Evolutionary conservation across 2,113 vertebrate genomes (phyloP).

Genomic region (Apodemus sylvaticus): DNA sequence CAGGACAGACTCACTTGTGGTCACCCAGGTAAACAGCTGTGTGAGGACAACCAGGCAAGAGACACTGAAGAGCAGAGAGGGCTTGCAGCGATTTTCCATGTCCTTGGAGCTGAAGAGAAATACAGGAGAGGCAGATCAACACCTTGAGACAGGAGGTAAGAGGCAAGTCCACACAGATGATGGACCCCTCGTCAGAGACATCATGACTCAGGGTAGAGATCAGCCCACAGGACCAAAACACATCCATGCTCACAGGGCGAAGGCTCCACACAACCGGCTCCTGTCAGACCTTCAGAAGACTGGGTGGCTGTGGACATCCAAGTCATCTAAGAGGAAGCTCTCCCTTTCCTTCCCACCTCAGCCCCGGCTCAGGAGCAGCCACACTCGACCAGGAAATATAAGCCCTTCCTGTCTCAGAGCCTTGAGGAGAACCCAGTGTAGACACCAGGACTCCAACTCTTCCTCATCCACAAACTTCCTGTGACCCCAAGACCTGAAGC

Average conservation of each 20-base stretch:
- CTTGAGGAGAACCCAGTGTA: rapidly evolving
- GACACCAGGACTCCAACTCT: background rate
- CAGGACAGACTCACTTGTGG: background rate
- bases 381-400: too few species aligned
- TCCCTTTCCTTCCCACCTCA: background rate
- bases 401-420: background rate
- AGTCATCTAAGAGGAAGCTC: background rate
- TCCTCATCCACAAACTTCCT: background rate
- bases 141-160: background rate
- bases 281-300: background rate
- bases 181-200: background rate
- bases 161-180: background rate
- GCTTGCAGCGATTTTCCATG: rapidly evolving
- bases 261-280: too few species aligned
- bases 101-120: background rate
- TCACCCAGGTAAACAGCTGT: background rate
- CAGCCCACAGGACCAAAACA: background rate
- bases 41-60: background rate
- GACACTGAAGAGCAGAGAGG: background rate
- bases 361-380: too few species aligned
- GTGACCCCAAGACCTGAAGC: too few species aligned
- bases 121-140: too few species aligned
- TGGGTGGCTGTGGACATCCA: background rate
- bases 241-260: rapidly evolving
- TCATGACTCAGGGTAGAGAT: rapidly evolving